Evolutionary conservation across 2,888 invertebrate species (phyloP), one percentile per base, ranked within the genome.

Genomic region (Creontiades dilutus): DNA sequence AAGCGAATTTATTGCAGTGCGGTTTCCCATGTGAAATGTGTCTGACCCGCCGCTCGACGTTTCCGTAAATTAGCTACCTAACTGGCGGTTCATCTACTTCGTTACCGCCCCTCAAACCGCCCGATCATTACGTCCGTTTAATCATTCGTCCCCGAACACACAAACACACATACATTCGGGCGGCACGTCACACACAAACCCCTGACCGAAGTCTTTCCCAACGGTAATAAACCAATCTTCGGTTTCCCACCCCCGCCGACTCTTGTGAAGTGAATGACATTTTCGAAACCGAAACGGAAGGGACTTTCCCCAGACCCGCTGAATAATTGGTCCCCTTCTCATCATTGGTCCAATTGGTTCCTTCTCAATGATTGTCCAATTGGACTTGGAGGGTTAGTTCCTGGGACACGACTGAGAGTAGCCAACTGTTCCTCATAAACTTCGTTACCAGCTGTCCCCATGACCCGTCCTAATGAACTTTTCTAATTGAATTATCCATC

Each of bases 401-500:
- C 68, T 68, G 68, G 68, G 68, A 68, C 19, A 13, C 68, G 68
- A 23, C 68, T 23, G 68, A 68, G 68, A 68, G 68, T 68, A 23
- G 78, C 46, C 78, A 46, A 78, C 78, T 37, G 78, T 46, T 78
- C 78, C 78, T 78, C 78, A 47, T 78, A 78, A 78, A 78, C 78
- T 78, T 78, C 78, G 47, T 78, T 47, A 78, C 78, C 78, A 78
- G 78, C 78, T 78, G 78, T 47, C 78, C 47, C 16, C 78, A 78
- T 78, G 68, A 68, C 68, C 68, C 78, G 78, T 46, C 46, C 46
- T 78, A 46, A 78, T 78, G 78, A 78, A 78, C 78, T 78, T 47
- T 47, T 19, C 78, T 78, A 78, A 78, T 78, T 78, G 46, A 78
- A 78, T 78, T 78, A 46, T 46, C 37, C 78, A 37, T n/a, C 78